A percentile compares a stretch with the other conserved stretches of the same genome.
These are phyloP conservation scores for Jacana jacana DNA, from an alignment of 2,113 vertebrate genomes.

Conservation along the genomic window DNA sequence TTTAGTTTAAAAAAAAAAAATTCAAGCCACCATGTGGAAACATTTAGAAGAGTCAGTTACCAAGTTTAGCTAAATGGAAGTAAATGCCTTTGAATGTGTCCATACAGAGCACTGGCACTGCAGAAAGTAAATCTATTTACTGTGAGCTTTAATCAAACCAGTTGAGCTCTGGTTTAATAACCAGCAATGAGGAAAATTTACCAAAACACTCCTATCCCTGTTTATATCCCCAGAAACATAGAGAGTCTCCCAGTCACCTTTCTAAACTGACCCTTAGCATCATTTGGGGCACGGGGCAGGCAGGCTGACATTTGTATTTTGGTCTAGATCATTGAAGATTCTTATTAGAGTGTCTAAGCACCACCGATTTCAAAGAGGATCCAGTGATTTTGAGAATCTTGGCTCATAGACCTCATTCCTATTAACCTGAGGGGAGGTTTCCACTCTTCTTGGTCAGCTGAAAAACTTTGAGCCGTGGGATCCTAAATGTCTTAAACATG, in stretches of 20 bases:
- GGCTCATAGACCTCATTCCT: background rate
- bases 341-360: background rate
- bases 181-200: background rate
- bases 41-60: constrained; percentile 51
- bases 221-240: background rate
- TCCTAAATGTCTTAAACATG: background rate
- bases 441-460: background rate
- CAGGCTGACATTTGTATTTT: background rate
- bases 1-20: constrained; percentile 7
- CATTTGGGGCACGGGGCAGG: too few relatives aligned
- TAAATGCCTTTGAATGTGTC: constrained; percentile 21
- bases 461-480: background rate
- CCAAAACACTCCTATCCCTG: background rate
- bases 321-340: background rate
- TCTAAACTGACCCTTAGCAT: background rate
- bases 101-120: background rate
- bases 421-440: background rate
- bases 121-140: constrained; percentile 11
- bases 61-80: constrained; percentile 37
- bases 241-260: background rate
- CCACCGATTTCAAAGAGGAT: background rate
- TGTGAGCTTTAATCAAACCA: constrained; percentile 21
- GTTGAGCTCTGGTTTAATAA: background rate
- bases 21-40: constrained; percentile 52
- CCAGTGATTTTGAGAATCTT: background rate